Evolutionary conservation across 2,888 invertebrate genomes (phyloP).

Genomic region (Parasteatoda lunata): DNA sequence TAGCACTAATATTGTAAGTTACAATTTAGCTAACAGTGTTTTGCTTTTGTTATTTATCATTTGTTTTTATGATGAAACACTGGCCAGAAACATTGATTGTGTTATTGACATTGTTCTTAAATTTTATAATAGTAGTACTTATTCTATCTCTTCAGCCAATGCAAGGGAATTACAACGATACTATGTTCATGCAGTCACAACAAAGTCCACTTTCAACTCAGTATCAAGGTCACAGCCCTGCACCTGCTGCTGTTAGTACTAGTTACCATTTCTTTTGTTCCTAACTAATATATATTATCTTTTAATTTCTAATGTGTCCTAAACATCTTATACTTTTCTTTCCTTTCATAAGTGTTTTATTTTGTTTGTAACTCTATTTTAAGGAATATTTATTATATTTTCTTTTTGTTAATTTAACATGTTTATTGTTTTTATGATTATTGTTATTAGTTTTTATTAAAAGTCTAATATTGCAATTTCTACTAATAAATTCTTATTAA

Average conservation of each 20-base stretch:
- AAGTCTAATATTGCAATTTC: too few species aligned
- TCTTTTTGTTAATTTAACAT: neutral
- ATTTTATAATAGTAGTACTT: slow-evolving; percentile 3
- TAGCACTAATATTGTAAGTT: slow-evolving; percentile 60
- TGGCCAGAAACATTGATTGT: neutral
- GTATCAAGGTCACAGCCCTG: slow-evolving; percentile 85
- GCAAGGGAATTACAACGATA: slow-evolving; percentile 65
- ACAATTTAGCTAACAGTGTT: neutral
- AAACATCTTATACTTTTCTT: neutral
- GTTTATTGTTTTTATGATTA: neutral
- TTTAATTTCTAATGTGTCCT: neutral
- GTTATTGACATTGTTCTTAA: neutral
- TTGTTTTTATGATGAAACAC: neutral
- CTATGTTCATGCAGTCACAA: slow-evolving; percentile 59
- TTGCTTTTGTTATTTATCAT: neutral
- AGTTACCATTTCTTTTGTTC: neutral
- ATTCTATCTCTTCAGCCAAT: slow-evolving; percentile 41
- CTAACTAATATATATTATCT: neutral
- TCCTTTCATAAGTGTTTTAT: neutral
- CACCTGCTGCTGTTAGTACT: slow-evolving; percentile 54
- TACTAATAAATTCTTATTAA: too few species aligned
- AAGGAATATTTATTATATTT: neutral
- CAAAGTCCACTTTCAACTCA: slow-evolving; percentile 78
- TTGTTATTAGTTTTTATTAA: neutral
- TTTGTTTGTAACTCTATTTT: neutral